A percentile compares a stretch with the other conserved stretches of the same genome.
These are phyloP conservation scores for Lissonota sp. DNA, from an alignment of 2,888 invertebrate genomes.

Conservation along the genomic window DNA sequence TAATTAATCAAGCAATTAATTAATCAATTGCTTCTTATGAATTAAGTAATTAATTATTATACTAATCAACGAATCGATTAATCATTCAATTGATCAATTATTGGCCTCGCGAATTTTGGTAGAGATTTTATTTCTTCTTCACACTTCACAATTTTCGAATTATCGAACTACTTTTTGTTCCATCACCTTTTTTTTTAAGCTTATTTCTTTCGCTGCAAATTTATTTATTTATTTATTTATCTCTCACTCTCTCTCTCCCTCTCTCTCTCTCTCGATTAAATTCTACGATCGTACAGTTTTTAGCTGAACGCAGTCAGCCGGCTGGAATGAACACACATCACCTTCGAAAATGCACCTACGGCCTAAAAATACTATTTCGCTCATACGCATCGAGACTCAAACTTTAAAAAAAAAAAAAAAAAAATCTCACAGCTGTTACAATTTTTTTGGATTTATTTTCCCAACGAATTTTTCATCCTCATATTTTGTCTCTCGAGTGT, in stretches of 20 bases:
- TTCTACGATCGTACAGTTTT: slow-evolving; percentile 65
- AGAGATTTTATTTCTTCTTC: slow-evolving; percentile 25
- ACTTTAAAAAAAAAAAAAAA: slow-evolving; percentile 2
- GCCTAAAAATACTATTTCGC: slow-evolving; percentile 72
- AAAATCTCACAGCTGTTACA: not conserved
- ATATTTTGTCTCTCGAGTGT: too few species aligned
- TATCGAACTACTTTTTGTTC: not conserved
- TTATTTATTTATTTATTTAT: slow-evolving; percentile 47
- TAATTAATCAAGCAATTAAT: slow-evolving; percentile 21
- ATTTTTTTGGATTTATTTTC: too few species aligned
- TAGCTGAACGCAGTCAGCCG: slow-evolving; percentile 64
- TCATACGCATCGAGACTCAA: slow-evolving; percentile 45
- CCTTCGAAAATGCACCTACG: slow-evolving; percentile 72
- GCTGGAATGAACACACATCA: slow-evolving; percentile 77
- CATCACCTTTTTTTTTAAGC: slow-evolving; percentile 52
- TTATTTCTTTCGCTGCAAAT: slow-evolving; percentile 33
- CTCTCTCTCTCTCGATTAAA: slow-evolving; percentile 46
- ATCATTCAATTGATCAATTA: slow-evolving; percentile 38
- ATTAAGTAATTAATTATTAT: not conserved
- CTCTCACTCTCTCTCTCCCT: slow-evolving; percentile 36
- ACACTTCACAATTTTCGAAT: slow-evolving; percentile 16
- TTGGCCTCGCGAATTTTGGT: slow-evolving; percentile 59
- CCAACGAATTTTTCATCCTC: too few species aligned
- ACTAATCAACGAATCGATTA: not conserved
- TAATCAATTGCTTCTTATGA: slow-evolving; percentile 12